Conservation (phyloP, 1,140 invertebrate genomes). For the Stegodyphus mimosarum region DNA sequence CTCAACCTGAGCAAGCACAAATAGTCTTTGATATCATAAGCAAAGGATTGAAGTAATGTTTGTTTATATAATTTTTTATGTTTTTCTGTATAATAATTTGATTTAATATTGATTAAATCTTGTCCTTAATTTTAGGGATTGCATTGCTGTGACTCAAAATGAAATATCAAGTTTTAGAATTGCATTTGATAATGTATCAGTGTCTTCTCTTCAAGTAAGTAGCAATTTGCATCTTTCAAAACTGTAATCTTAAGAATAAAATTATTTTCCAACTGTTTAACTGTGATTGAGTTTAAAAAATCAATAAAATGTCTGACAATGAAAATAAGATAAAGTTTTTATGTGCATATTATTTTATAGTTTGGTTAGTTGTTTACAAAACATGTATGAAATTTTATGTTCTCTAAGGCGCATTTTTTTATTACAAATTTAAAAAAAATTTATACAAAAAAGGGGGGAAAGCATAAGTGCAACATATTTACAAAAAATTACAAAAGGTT, state of each 20-base stretch:
- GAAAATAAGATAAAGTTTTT: too few species aligned
- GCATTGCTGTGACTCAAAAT: slow-evolving; percentile 36
- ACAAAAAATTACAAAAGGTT: too few species aligned
- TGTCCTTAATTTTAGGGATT: slow-evolving; percentile 20
- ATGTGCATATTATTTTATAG: too few species aligned
- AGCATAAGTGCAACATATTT: too few species aligned
- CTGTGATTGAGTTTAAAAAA: too few species aligned
- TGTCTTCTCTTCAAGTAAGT: slow-evolving; percentile 47
- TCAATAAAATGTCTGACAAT: too few species aligned
- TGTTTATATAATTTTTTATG: slow-evolving; percentile 5
- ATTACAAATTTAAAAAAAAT: too few species aligned
- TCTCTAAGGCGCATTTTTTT: too few species aligned
- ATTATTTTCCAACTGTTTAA: neutral
- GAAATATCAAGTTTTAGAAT: slow-evolving; percentile 39
- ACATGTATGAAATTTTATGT: too few species aligned
- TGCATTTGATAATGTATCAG: slow-evolving; percentile 51
- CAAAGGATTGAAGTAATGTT: slow-evolving; percentile 43
- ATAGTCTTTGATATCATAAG: slow-evolving; percentile 41
- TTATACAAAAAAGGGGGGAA: too few species aligned
- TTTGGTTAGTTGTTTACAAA: too few species aligned
- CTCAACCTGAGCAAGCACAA: slow-evolving; percentile 37
- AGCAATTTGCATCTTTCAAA: neutral
- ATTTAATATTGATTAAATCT: slow-evolving; percentile 11
- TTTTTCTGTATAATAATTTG: neutral
- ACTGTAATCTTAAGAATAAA: neutral